Percentiles rank a stretch among this genome's conserved stretches.
These are phyloP conservation scores for Orthonychiurus folsomi DNA, from an alignment of 2,888 invertebrate species.

Conservation along the genomic window DNA sequence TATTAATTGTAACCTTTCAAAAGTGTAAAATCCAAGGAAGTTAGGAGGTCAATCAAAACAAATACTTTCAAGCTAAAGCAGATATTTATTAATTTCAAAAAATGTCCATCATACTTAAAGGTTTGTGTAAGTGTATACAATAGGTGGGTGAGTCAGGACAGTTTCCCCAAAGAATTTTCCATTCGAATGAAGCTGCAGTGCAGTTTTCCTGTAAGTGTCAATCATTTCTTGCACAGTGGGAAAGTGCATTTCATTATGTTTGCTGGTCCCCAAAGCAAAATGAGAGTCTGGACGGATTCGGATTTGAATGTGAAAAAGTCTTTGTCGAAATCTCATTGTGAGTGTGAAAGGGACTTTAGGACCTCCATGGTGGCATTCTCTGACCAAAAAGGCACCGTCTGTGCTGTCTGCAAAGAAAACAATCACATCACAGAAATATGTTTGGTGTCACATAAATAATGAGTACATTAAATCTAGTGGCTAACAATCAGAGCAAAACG, in stretches of 20 bases:
- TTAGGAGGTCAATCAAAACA: too few relatives aligned
- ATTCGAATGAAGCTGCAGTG: constrained; percentile 39
- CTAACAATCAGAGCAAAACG: too few relatives aligned
- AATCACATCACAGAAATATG: not conserved
- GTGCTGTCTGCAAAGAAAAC: constrained; percentile 14
- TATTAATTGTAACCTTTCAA: too few relatives aligned
- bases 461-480: too few relatives aligned
- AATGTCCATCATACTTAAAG: not conserved
- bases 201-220: constrained; percentile 38
- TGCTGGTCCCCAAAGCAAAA: constrained; percentile 35
- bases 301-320: constrained; percentile 39
- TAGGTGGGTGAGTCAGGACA: constrained; percentile 38
- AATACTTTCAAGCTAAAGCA: too few relatives aligned
- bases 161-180: constrained; percentile 40
- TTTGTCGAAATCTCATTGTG: constrained; percentile 36
- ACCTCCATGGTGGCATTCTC: constrained; percentile 33
- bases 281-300: constrained; percentile 30
- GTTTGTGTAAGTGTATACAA: constrained; percentile 35
- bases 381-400: constrained; percentile 19
- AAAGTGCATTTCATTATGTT: constrained; percentile 39
- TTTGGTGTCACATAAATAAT: too few relatives aligned
- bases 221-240: constrained; percentile 34
- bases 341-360: constrained; percentile 38
- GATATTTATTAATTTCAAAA: not conserved
- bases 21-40: not conserved